phyloP scores from a whole-genome alignment of 2,888 invertebrate genomes.

The Plebejus melissa region DNA sequence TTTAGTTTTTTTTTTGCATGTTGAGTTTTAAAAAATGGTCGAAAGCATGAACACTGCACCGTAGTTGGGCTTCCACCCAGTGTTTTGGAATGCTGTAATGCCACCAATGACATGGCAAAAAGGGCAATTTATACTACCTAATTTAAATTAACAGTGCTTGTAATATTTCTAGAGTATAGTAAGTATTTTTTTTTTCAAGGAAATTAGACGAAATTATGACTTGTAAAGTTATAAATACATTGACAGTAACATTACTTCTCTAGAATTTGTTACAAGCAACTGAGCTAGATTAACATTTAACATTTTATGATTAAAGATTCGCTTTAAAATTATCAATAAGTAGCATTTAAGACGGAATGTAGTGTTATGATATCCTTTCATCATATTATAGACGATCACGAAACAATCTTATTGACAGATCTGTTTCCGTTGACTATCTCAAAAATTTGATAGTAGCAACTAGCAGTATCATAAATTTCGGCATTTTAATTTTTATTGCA shows the following conservation, averaged over 20 bases:
- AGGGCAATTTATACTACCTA: slow-evolving; percentile 10
- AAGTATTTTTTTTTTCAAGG: not conserved
- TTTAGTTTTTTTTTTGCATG: slow-evolving; percentile 38
- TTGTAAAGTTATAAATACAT: not conserved
- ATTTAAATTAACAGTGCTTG: slow-evolving; percentile 4
- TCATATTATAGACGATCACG: slow-evolving; percentile 22
- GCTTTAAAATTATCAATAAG: slow-evolving; percentile 61
- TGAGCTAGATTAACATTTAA: slow-evolving; percentile 45
- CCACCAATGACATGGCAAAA: slow-evolving; percentile 22
- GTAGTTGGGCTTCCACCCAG: slow-evolving; percentile 48
- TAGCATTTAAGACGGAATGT: slow-evolving; percentile 54
- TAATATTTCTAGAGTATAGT: not conserved
- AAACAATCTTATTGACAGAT: slow-evolving; percentile 33
- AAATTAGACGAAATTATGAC: not conserved
- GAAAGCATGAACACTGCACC: slow-evolving; percentile 49
- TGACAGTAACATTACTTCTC: not conserved
- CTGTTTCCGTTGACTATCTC: slow-evolving; percentile 9
- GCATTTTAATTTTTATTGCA: not conserved
- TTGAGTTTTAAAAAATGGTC: slow-evolving; percentile 34
- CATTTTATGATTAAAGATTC: slow-evolving; percentile 47
- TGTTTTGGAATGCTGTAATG: slow-evolving; percentile 34
- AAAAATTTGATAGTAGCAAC: not conserved
- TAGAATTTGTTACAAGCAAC: slow-evolving; percentile 40
- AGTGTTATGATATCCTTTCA: slow-evolving; percentile 57
- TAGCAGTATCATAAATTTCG: not conserved